These are phyloP conservation scores for Umimayanthus chanpuru DNA, from an alignment of 92 coral and sea anemone species.

Conservation along the genomic window DNA sequence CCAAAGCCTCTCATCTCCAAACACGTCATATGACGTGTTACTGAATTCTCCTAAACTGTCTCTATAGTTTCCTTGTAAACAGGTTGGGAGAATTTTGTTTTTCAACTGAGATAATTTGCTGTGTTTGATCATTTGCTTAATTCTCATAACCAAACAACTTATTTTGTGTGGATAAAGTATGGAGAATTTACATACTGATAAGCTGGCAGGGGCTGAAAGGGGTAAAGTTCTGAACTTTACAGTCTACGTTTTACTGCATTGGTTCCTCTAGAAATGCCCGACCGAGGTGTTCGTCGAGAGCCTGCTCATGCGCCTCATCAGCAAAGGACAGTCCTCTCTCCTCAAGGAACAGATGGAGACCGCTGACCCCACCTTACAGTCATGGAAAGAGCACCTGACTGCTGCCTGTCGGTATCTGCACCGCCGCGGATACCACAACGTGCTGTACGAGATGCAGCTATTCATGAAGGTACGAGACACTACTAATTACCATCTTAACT, in stretches of 20 bases:
- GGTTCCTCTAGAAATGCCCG: conserved; percentile 67
- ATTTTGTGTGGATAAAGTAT: too few relatives aligned
- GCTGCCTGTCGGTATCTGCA: conserved; percentile 91
- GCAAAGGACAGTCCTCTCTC: conserved; percentile 75
- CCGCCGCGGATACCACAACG: conserved; percentile 73
- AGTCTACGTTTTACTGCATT: not conserved
- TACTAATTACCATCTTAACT: not conserved
- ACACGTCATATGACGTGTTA: too few relatives aligned
- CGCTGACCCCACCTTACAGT: conserved; percentile 87
- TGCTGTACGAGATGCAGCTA: conserved; percentile 86
- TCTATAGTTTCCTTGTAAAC: too few relatives aligned
- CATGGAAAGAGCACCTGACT: conserved; percentile 97
- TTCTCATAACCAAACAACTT: too few relatives aligned
- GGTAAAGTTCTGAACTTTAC: not conserved
- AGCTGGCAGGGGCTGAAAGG: too few relatives aligned
- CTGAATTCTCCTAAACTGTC: too few relatives aligned
- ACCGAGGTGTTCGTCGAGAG: conserved; percentile 90
- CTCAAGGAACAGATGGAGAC: conserved; percentile 86
- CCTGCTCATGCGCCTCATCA: conserved; percentile 87
- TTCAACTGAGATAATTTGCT: too few relatives aligned
- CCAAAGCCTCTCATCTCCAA: too few relatives aligned
- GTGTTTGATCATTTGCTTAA: too few relatives aligned
- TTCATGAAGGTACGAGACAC: conserved; percentile 86
- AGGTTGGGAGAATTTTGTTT: too few relatives aligned
- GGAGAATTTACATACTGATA: too few relatives aligned